Conservation (phyloP, 2,113 vertebrate genomes). For the Stigmatopora nigra region DNA sequence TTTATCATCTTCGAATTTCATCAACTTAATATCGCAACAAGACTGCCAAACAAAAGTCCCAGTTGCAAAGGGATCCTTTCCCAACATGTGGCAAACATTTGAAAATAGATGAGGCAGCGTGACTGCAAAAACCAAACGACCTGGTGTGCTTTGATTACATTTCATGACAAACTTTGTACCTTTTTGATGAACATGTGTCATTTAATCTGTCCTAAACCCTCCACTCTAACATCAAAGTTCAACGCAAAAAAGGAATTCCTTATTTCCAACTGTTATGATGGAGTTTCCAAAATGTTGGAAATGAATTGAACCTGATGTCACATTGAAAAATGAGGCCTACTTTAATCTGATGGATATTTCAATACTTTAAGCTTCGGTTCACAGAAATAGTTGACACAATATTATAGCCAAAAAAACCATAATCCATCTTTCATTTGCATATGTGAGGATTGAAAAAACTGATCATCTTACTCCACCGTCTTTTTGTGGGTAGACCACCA, state of each 20-base stretch:
- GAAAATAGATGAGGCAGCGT: background rate
- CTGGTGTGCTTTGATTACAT: background rate
- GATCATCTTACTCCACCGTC: slow-evolving; percentile 39
- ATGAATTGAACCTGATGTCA: slow-evolving; percentile 15
- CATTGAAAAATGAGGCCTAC: slow-evolving; percentile 14
- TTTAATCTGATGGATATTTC: slow-evolving; percentile 28
- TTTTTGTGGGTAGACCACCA: slow-evolving; percentile 47
- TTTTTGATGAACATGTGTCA: background rate
- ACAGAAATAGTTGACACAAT: background rate
- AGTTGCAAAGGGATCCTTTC: background rate
- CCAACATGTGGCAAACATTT: slow-evolving; percentile 1
- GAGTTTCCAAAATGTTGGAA: background rate
- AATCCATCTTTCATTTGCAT: slow-evolving; percentile 14
- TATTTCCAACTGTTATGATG: background rate
- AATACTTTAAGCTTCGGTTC: background rate
- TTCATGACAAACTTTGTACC: background rate
- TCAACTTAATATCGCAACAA: background rate
- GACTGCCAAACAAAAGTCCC: background rate
- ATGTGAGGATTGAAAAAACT: slow-evolving; percentile 37
- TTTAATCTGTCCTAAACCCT: background rate
- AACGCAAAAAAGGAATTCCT: background rate
- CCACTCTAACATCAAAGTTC: background rate
- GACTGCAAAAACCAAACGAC: background rate
- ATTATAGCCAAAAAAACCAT: no score
- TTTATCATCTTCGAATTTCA: background rate